A percentile compares a stretch with the other conserved stretches of the same genome.
These are phyloP conservation scores for Arothron firmamentum DNA, from an alignment of 2,113 vertebrate species.

Conservation along the genomic window DNA sequence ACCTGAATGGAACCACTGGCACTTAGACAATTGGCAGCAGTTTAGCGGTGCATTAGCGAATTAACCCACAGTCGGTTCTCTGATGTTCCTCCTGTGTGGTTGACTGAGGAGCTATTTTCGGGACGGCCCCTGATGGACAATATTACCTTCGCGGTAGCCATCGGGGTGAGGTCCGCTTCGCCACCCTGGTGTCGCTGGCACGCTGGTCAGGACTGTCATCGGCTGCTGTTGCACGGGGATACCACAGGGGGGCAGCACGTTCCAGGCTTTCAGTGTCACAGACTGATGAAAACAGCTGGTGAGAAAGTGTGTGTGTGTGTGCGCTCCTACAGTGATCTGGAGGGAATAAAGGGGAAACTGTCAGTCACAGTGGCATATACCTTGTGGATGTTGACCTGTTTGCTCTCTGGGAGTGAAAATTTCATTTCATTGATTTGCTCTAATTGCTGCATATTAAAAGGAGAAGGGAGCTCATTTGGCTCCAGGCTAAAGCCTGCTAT, in stretches of 20 bases:
- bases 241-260: slow-evolving; percentile 65
- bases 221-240: slow-evolving; percentile 37
- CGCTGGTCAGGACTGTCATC: not conserved
- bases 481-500: not conserved
- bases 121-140: slow-evolving; percentile 12
- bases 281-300: slow-evolving; percentile 50
- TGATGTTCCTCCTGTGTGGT: slow-evolving; percentile 39
- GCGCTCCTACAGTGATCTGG: not conserved
- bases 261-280: slow-evolving; percentile 38
- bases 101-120: slow-evolving; percentile 13
- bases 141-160: slow-evolving; percentile 13
- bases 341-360: not conserved
- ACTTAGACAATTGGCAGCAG: slow-evolving; percentile 49
- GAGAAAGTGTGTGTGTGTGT: slow-evolving; percentile 24
- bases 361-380: not conserved
- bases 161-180: slow-evolving; percentile 1
- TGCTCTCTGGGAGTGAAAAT: not conserved
- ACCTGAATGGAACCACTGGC: slow-evolving; percentile 29
- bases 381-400: not conserved
- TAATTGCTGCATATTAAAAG: not conserved
- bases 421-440: not conserved
- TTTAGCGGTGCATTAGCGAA: slow-evolving; percentile 65
- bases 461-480: slow-evolving; percentile 5
- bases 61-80: slow-evolving; percentile 53
- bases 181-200: slow-evolving; percentile 8